Percentiles rank a stretch among this genome's conserved stretches.
Conservation (phyloP, 2,888 invertebrate genomes). For the Dasysyrphus tricinctus region DNA sequence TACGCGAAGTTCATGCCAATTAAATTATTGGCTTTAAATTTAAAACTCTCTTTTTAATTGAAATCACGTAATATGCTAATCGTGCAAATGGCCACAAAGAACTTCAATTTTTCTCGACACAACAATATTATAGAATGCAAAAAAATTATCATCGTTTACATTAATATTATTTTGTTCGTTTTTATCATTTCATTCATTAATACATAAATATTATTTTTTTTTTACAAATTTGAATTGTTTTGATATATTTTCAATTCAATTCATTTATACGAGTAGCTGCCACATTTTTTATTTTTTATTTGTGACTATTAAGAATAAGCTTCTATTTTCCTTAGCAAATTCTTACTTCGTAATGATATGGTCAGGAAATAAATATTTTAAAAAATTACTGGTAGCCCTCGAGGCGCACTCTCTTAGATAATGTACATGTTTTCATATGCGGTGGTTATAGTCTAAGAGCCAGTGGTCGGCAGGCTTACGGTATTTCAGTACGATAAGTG, state of each 20-base stretch:
- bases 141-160: slow-evolving; percentile 34
- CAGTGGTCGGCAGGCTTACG: no score
- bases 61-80: slow-evolving; percentile 22
- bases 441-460: no score
- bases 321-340: no score
- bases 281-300: slow-evolving; percentile 57
- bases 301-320: slow-evolving; percentile 73
- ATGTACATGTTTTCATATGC: no score
- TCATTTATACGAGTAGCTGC: slow-evolving; percentile 59
- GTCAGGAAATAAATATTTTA: no score
- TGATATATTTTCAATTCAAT: slow-evolving; percentile 80
- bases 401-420: no score
- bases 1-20: slow-evolving; percentile 85
- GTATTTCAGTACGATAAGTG: no score
- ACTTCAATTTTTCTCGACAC: slow-evolving; percentile 42
- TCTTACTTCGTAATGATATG: no score
- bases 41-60: neutral
- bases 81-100: slow-evolving; percentile 66
- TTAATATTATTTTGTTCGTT: slow-evolving; percentile 51
- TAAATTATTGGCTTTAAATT: slow-evolving; percentile 78
- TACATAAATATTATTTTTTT: slow-evolving; percentile 35
- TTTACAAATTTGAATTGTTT: slow-evolving; percentile 53
- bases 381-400: no score
- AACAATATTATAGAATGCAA: slow-evolving; percentile 13
- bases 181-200: slow-evolving; percentile 34